Evolutionary conservation across 2,888 invertebrate species (phyloP).

Genomic region (Amiota minor): DNA sequence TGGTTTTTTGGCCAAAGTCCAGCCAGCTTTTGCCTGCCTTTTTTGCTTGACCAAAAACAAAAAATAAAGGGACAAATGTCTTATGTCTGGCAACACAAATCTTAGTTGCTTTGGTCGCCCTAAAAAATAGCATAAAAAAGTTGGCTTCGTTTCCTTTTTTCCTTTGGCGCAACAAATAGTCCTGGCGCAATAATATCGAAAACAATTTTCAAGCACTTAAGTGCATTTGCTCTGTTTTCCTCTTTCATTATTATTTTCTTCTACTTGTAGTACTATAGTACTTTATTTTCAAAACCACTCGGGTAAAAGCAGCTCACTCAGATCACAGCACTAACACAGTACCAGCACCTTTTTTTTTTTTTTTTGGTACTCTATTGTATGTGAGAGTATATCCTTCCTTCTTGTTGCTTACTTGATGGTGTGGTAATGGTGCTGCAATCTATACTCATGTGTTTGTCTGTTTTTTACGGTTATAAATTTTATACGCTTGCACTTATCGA

Average conservation of each 20-base stretch:
- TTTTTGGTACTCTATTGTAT: no score
- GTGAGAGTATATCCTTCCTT: no score
- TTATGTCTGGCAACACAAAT: conserved; percentile 12
- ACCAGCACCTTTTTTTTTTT: no score
- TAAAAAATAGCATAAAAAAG: background rate
- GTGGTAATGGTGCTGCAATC: conserved; percentile 33
- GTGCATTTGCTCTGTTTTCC: conserved; percentile 47
- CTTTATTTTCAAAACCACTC: conserved; percentile 5
- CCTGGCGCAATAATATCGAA: conserved; percentile 60
- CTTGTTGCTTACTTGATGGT: background rate
- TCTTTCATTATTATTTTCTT: conserved; percentile 13
- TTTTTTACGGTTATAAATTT: conserved; percentile 63
- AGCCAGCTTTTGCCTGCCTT: no score
- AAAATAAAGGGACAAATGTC: conserved; percentile 35
- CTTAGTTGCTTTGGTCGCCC: conserved; percentile 5
- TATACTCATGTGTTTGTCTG: conserved; percentile 38
- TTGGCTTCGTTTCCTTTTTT: no score
- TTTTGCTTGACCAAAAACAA: conserved; percentile 49
- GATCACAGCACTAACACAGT: no score
- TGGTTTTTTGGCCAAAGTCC: conserved; percentile 61
- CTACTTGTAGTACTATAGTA: conserved; percentile 25
- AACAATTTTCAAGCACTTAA: conserved; percentile 69
- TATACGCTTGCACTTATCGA: conserved; percentile 66
- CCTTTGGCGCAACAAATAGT: background rate
- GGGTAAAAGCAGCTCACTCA: no score